A percentile compares a stretch with the other conserved stretches of the same genome.
Conservation (phyloP, 2,113 vertebrate species). For the Thymallus thymallus region DNA sequence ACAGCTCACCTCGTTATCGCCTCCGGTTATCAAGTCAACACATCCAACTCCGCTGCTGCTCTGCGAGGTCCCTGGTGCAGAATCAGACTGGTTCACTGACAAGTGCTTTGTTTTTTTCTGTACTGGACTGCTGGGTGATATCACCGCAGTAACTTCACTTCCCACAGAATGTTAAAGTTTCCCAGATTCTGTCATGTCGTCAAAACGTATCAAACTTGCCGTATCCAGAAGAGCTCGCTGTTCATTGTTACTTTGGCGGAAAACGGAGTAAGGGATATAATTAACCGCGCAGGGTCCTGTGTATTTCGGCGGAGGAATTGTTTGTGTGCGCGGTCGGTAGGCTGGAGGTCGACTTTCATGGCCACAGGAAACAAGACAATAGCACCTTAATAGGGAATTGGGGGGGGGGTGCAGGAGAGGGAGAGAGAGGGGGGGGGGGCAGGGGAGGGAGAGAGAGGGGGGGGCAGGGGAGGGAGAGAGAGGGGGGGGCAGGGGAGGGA, state of each 20-base stretch:
- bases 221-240: too few relatives aligned
- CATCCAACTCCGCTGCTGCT: too few relatives aligned
- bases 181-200: too few relatives aligned
- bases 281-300: slow-evolving; percentile 19
- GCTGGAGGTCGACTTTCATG: slow-evolving; percentile 20
- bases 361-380: slow-evolving; percentile 71
- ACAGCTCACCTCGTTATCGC: slow-evolving; percentile 60
- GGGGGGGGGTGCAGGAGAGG: background rate
- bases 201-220: too few relatives aligned
- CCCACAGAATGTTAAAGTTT: too few relatives aligned
- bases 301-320: background rate
- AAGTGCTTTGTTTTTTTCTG: too few relatives aligned
- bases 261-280: background rate
- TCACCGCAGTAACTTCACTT: too few relatives aligned
- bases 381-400: slow-evolving; percentile 42
- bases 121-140: too few relatives aligned
- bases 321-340: background rate
- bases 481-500: background rate
- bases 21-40: too few relatives aligned
- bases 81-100: too few relatives aligned
- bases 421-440: background rate
- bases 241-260: too few relatives aligned
- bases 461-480: slow-evolving; percentile 6
- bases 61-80: too few relatives aligned
- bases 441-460: slow-evolving; percentile 1